Conservation (phyloP, 2,888 invertebrate species). For the Morinoia aosen region DNA sequence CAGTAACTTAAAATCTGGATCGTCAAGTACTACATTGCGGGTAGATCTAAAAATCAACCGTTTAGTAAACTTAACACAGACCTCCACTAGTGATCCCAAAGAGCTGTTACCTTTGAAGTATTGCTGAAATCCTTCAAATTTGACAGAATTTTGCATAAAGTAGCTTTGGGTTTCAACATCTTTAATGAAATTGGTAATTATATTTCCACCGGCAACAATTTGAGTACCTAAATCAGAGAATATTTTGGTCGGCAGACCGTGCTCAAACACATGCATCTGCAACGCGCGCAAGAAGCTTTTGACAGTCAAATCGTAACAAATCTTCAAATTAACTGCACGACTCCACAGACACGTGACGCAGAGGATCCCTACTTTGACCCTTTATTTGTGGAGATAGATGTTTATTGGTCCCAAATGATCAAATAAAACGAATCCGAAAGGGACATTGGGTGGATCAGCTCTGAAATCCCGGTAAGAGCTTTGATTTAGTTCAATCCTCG, state of each 20-base stretch:
- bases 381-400: background rate
- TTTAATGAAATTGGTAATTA: conserved; percentile 7
- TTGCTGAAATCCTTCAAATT: conserved; percentile 14
- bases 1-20: background rate
- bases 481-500: background rate
- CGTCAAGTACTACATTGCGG: background rate
- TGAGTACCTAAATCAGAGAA: conserved; percentile 36
- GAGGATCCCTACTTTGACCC: background rate
- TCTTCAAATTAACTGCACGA: conserved; percentile 51
- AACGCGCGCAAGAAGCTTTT: background rate
- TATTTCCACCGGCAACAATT: conserved; percentile 40
- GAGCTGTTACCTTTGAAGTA: conserved; percentile 36
- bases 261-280: conserved; percentile 20
- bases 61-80: conserved; percentile 40
- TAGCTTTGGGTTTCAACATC: background rate
- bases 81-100: conserved; percentile 40
- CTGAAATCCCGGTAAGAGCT: conserved; percentile 4
- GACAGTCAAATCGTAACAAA: conserved; percentile 13
- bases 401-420: background rate
- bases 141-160: background rate
- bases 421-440: background rate
- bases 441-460: background rate
- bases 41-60: conserved; percentile 3
- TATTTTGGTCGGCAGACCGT: background rate
- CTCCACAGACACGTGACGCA: conserved; percentile 38